phyloP scores from a whole-genome alignment of 2,797 vertebrate genomes.

The Sebastes jordani region DNA sequence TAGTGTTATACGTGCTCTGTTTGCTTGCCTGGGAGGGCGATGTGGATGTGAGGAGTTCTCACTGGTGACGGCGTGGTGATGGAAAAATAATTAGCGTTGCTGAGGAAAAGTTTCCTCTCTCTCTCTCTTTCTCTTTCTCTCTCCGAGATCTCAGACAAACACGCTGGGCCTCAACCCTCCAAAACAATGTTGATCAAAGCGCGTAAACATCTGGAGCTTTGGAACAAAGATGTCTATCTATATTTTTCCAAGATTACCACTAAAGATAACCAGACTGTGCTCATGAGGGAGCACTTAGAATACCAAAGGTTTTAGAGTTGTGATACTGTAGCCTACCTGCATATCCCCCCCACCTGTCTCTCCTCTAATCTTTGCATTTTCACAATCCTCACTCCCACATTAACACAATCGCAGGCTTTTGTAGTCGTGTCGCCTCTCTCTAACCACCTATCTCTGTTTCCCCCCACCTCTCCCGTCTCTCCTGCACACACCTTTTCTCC shows the following conservation, averaged over 20 bases:
- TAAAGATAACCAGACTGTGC: conserved; percentile 53
- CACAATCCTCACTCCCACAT: conserved; percentile 63
- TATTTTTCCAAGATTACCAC: conserved; percentile 57
- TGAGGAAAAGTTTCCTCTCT: conserved; percentile 62
- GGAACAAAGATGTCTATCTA: conserved; percentile 64
- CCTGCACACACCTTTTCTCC: conserved; percentile 81
- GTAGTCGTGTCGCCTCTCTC: conserved; percentile 62
- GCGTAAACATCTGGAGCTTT: conserved; percentile 71
- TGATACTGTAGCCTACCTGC: conserved; percentile 73
- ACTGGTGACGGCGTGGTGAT: conserved; percentile 54
- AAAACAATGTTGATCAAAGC: conserved; percentile 75
- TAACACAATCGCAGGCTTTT: conserved; percentile 71
- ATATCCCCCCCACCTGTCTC: conserved; percentile 59
- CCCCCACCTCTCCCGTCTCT: conserved; percentile 2
- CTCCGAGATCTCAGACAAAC: conserved; percentile 60
- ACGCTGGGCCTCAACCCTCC: conserved; percentile 41
- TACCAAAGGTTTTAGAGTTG: conserved; percentile 35
- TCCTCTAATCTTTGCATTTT: conserved; percentile 64
- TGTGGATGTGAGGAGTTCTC: conserved; percentile 41
- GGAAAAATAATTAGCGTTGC: conserved; percentile 77
- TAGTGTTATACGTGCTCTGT: conserved; percentile 31
- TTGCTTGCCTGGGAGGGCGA: conserved; percentile 44
- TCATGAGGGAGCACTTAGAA: conserved; percentile 64
- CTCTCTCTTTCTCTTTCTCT: conserved; percentile 12
- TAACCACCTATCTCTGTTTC: conserved; percentile 57